Evolutionary conservation across 1,140 invertebrate species (phyloP).

Genomic region (Ceratosolen solmsi): DNA sequence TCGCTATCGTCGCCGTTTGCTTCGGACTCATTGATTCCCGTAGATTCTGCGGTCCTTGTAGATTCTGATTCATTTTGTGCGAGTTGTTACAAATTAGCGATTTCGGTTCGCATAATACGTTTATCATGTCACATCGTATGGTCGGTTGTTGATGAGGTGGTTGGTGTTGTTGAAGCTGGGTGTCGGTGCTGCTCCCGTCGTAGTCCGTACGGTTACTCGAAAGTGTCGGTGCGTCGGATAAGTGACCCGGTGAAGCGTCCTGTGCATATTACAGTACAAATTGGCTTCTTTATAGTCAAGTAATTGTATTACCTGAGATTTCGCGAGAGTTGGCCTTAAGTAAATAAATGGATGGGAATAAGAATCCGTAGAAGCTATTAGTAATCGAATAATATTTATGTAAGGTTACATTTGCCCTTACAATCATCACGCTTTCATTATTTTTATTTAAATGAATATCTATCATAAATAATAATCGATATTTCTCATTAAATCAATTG

Average conservation of each 20-base stretch:
- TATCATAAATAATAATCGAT: too few species aligned
- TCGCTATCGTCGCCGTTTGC: slow-evolving; percentile 44
- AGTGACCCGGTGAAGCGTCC: slow-evolving; percentile 54
- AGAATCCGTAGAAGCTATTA: too few species aligned
- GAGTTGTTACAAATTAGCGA: slow-evolving; percentile 24
- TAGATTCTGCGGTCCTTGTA: slow-evolving; percentile 66
- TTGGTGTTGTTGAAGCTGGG: slow-evolving; percentile 49
- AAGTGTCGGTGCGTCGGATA: slow-evolving; percentile 42
- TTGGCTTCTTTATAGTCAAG: too few species aligned
- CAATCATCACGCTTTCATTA: too few species aligned
- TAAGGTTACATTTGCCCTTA: too few species aligned
- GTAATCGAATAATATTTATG: too few species aligned
- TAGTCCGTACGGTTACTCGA: slow-evolving; percentile 52
- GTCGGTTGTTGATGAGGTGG: neutral
- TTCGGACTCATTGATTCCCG: slow-evolving; percentile 60
- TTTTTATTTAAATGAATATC: too few species aligned
- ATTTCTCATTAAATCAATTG: too few species aligned
- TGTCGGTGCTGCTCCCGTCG: slow-evolving; percentile 50
- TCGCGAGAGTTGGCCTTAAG: too few species aligned
- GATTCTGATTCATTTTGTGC: slow-evolving; percentile 64
- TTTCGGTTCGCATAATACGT: slow-evolving; percentile 30
- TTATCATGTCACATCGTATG: slow-evolving; percentile 41
- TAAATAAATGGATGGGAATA: too few species aligned
- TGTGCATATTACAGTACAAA: neutral
- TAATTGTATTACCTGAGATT: too few species aligned